phyloP scores from a whole-genome alignment of 2,888 invertebrate genomes.

The Dichetophora obliterata region DNA sequence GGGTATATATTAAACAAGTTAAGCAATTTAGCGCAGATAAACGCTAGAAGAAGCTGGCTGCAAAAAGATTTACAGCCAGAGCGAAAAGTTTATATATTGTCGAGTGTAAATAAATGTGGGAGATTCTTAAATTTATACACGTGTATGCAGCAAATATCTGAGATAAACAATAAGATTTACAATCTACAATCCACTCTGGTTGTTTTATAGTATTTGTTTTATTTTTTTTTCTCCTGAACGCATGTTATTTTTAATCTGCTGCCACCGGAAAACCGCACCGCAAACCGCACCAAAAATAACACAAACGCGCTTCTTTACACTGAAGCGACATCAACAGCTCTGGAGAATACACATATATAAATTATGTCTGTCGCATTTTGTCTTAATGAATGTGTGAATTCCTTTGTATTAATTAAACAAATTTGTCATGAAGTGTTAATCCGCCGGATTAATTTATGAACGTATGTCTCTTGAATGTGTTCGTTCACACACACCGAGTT shows the following conservation, averaged over 20 bases:
- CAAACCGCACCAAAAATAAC: neutral
- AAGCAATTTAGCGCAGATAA: neutral
- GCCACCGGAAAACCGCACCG: neutral
- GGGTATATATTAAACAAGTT: neutral
- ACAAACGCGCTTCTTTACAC: neutral
- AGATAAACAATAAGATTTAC: neutral
- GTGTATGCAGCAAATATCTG: too few species aligned
- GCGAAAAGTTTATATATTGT: neutral
- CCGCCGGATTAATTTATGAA: slow-evolving; percentile 27
- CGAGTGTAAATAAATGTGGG: too few species aligned
- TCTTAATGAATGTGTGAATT: slow-evolving; percentile 37
- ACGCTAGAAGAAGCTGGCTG: neutral
- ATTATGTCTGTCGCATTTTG: neutral
- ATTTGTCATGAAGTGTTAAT: slow-evolving; percentile 39
- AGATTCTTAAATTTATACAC: too few species aligned
- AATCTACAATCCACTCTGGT: neutral
- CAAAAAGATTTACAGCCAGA: neutral
- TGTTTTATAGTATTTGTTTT: neutral
- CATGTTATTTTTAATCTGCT: neutral
- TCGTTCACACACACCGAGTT: neutral
- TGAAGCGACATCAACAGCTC: neutral
- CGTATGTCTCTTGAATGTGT: neutral
- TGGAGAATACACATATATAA: neutral
- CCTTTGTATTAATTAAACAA: slow-evolving; percentile 35
- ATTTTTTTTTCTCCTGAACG: neutral